Evolutionary conservation across 2,113 vertebrate species (phyloP).

Genomic region (Ictidomys tridecemlineatus): DNA sequence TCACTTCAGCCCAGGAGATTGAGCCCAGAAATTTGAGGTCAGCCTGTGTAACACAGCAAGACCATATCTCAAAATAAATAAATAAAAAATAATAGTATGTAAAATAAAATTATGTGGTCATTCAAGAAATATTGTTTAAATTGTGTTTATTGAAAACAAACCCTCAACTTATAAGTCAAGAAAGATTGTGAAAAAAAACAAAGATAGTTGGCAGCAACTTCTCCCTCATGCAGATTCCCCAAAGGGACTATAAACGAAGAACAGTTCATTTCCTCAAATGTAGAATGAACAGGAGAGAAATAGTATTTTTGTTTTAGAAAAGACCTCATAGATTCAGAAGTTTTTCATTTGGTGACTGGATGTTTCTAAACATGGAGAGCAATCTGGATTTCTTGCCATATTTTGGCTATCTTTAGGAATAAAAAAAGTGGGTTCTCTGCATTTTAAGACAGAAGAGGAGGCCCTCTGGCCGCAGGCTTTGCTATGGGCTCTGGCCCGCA

Average conservation of each 20-base stretch:
- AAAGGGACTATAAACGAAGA: not conserved
- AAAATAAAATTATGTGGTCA: not conserved
- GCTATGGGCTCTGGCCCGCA: not conserved
- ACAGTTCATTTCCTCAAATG: conserved; percentile 9
- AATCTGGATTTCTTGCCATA: not conserved
- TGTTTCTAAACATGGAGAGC: conserved; percentile 25
- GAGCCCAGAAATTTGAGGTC: not conserved
- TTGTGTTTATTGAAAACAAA: conserved; percentile 50
- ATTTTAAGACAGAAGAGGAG: not conserved
- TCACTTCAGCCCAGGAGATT: not conserved
- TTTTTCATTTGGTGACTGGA: not conserved
- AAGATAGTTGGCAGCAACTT: not conserved
- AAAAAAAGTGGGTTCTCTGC: not conserved
- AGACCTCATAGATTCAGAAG: not conserved
- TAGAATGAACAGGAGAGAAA: not conserved
- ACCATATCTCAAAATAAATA: not conserved
- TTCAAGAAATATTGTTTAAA: conserved; percentile 37
- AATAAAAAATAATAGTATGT: not conserved
- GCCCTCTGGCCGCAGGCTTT: not conserved
- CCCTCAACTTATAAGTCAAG: conserved; percentile 50
- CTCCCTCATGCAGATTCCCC: not conserved
- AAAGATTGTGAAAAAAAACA: conserved; percentile 46
- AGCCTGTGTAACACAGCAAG: not conserved
- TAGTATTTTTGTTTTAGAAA: conserved; percentile 34
- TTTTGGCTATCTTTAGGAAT: not conserved